These are phyloP conservation scores for Sphaerodactylus townsendi DNA, from an alignment of 2,113 vertebrate species.

Conservation along the genomic window DNA sequence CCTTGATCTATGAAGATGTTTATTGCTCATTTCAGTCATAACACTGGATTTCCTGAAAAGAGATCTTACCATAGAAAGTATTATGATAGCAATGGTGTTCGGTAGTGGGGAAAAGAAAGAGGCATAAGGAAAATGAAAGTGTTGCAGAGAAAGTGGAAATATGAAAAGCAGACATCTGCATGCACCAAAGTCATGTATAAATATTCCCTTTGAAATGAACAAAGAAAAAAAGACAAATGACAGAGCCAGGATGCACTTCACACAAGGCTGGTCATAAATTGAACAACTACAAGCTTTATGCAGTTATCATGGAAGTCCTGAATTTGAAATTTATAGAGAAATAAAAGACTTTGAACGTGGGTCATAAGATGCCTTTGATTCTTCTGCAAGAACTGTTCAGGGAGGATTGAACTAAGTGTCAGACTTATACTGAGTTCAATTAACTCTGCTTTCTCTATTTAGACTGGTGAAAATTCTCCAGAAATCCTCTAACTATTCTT, in stretches of 20 bases:
- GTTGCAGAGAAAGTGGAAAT: not conserved
- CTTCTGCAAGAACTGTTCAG: too few relatives aligned
- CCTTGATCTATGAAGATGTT: not conserved
- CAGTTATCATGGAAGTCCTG: not conserved
- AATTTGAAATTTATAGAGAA: not conserved
- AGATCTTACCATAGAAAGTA: constrained; percentile 30
- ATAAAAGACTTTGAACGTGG: not conserved
- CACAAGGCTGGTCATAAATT: constrained; percentile 1
- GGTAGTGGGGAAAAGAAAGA: constrained; percentile 2
- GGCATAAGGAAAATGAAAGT: not conserved
- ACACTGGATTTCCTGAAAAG: constrained; percentile 6
- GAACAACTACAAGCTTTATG: not conserved
- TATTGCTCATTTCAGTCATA: constrained; percentile 20
- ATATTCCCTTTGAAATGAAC: not conserved
- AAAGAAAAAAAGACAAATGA: constrained; percentile 16
- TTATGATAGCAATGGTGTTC: not conserved
- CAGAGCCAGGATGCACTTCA: not conserved
- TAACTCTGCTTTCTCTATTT: too few relatives aligned
- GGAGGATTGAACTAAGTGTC: too few relatives aligned
- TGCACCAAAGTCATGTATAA: not conserved
- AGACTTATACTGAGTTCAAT: too few relatives aligned
- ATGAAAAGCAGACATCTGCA: not conserved
- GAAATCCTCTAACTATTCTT: too few relatives aligned
- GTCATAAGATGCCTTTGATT: too few relatives aligned
- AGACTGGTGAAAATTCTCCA: too few relatives aligned